Base-by-base conservation (phyloP, 2,797 vertebrate genomes). In the Heliangelus exortis region DNA sequence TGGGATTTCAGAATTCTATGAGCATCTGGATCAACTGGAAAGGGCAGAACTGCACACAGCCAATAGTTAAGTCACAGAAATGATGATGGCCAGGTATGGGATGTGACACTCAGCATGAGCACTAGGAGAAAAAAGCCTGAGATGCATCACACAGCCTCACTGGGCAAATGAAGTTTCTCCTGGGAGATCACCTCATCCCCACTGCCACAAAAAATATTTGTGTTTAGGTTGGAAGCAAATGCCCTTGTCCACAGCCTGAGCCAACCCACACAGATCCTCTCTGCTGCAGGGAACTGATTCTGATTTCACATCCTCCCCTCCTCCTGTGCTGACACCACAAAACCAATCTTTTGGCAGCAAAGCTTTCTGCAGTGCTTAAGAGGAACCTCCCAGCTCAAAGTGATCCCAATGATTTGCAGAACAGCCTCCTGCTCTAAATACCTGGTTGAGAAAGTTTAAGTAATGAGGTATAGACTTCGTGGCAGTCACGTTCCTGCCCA, bases 381-480 rank as follows among this genome's bases (percentile, higher is more conserved):
- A 53, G 1, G 4, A 84, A 28, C 63, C 33, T 45, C 15, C 28
- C 39, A 82, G 65, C 62, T 21, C 63, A 23, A 15, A 23, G 14
- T 12, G 39, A 1, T 43, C 41, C 33, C 58, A 50, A 29, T 0
- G 2, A 34, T 18, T 17, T n/a, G 11, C 62, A 58, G 69, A 93
- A 29, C 34, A 23, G 39, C 41, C 58, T 34, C 31, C 29, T 2
- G 0, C 8, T 51, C 36, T 17, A 50, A 41, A 15, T 97, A 98
- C 98, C 98, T 98, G 98, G 98, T 75, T 98, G 98, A 7, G 98
- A 98, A 58, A 98, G 97, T 71, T 98, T 98, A 53, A 98, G 96
- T 72, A 98, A 93, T 4, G 98, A 98, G 85, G 94, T 97, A 81
- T 97, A 98, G 29, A 98, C 97, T 12, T 98, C 97, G 1, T 98